Percentiles rank a stretch among this genome's conserved stretches.
Conservation (phyloP, 1,140 invertebrate genomes). For the Phenacoccus solenopsis region DNA sequence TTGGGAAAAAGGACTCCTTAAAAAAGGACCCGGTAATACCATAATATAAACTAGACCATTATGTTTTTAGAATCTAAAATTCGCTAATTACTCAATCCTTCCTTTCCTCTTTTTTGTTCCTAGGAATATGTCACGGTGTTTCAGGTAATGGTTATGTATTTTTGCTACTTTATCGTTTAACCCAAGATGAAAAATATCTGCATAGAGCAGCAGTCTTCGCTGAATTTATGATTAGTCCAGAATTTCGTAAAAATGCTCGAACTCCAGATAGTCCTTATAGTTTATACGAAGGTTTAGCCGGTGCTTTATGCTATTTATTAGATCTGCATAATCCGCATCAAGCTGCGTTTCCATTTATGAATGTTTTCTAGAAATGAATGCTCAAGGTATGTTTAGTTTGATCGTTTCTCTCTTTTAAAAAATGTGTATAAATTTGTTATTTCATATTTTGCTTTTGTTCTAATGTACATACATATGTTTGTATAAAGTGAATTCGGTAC, state of each 20-base stretch:
- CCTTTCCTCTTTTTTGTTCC: slow-evolving; percentile 21
- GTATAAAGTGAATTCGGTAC: too few species aligned
- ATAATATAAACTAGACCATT: not conserved
- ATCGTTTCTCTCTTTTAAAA: too few species aligned
- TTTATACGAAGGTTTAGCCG: slow-evolving; percentile 74
- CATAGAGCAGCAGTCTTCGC: slow-evolving; percentile 63
- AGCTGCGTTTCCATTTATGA: slow-evolving; percentile 73
- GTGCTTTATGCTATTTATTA: slow-evolving; percentile 65
- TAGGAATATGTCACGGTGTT: slow-evolving; percentile 69
- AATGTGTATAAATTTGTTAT: too few species aligned
- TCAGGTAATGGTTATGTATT: slow-evolving; percentile 77
- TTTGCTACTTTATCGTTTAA: slow-evolving; percentile 62
- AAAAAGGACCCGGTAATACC: slow-evolving; percentile 52
- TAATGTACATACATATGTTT: too few species aligned
- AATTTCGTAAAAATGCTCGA: slow-evolving; percentile 53
- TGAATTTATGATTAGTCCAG: slow-evolving; percentile 52
- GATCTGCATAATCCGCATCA: slow-evolving; percentile 60
- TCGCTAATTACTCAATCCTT: not conserved
- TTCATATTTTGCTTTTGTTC: too few species aligned
- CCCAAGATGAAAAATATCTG: slow-evolving; percentile 53
- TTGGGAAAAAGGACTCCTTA: slow-evolving; percentile 65
- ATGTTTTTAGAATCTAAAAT: too few species aligned
- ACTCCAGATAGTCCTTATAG: slow-evolving; percentile 69
- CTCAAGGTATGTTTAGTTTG: not conserved
- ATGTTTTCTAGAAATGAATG: slow-evolving; percentile 32